These are phyloP conservation scores for Cyanistes caeruleus DNA, from an alignment of 2,113 vertebrate species.

Conservation along the genomic window DNA sequence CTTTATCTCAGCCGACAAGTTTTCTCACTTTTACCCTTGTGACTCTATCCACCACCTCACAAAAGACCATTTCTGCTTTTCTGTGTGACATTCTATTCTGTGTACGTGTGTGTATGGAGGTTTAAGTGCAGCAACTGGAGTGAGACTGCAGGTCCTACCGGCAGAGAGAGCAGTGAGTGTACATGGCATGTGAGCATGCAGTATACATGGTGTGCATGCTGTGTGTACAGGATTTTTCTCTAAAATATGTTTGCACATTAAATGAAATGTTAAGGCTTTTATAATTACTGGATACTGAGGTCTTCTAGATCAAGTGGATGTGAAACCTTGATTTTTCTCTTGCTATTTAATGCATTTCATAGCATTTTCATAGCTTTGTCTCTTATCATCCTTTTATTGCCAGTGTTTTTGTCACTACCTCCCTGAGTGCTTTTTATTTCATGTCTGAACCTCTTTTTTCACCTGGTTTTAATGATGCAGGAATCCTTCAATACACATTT, in stretches of 20 bases:
- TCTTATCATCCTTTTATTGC: not conserved
- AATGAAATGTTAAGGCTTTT: not conserved
- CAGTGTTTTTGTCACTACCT: not conserved
- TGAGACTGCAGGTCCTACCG: accelerated
- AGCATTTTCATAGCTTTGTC: not conserved
- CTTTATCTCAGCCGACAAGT: not conserved
- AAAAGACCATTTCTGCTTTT: not conserved
- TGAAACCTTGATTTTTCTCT: not conserved
- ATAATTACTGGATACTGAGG: not conserved
- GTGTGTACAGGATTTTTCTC: not conserved
- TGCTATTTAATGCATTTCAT: not conserved
- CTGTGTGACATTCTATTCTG: not conserved
- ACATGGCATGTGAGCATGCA: not conserved
- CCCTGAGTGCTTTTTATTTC: not conserved
- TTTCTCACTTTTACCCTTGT: not conserved
- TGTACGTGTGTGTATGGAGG: not conserved
- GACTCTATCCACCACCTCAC: not conserved
- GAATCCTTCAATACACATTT: not conserved
- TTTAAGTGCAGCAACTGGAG: not conserved
- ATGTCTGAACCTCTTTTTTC: not conserved
- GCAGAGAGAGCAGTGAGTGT: not conserved
- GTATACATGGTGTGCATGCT: too few relatives aligned
- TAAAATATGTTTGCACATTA: not conserved
- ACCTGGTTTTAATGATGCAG: not conserved
- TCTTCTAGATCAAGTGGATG: not conserved